Evolutionary conservation across 2,888 invertebrate species (phyloP).

Genomic region (Saturnia pavonia): DNA sequence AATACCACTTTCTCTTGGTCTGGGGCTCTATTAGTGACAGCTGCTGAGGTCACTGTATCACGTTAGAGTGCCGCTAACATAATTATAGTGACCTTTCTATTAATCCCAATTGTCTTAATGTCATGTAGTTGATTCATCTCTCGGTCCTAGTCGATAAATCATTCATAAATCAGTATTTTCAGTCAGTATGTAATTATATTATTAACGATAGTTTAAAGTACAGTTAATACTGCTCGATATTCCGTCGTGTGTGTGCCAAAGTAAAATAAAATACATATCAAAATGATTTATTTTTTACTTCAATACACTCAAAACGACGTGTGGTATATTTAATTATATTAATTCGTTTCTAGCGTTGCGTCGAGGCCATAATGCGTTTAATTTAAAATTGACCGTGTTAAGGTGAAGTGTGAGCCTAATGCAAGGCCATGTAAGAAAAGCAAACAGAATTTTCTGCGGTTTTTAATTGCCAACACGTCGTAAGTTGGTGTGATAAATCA

Average conservation of each 20-base stretch:
- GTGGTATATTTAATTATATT: neutral
- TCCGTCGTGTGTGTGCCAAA: neutral
- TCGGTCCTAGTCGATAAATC: slow-evolving; percentile 8
- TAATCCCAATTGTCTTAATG: slow-evolving; percentile 60
- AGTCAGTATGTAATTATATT: neutral
- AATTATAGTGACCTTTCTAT: slow-evolving; percentile 73
- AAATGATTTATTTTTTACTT: neutral
- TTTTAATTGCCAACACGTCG: neutral
- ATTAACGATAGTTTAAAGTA: neutral
- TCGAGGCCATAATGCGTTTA: neutral
- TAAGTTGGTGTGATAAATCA: neutral
- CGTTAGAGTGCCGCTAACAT: slow-evolving; percentile 62
- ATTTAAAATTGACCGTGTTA: neutral
- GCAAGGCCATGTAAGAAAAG: neutral
- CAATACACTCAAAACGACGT: neutral
- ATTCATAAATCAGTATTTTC: too few relatives aligned
- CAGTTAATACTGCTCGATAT: neutral
- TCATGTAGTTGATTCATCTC: neutral
- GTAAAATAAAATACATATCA: neutral
- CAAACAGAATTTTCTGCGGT: neutral
- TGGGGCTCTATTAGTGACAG: neutral
- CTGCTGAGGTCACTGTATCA: slow-evolving; percentile 44
- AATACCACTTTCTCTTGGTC: slow-evolving; percentile 18
- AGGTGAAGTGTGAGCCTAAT: neutral
- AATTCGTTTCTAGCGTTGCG: neutral